Conservation (phyloP, 2,797 vertebrate genomes). For the Carduelis carduelis region DNA sequence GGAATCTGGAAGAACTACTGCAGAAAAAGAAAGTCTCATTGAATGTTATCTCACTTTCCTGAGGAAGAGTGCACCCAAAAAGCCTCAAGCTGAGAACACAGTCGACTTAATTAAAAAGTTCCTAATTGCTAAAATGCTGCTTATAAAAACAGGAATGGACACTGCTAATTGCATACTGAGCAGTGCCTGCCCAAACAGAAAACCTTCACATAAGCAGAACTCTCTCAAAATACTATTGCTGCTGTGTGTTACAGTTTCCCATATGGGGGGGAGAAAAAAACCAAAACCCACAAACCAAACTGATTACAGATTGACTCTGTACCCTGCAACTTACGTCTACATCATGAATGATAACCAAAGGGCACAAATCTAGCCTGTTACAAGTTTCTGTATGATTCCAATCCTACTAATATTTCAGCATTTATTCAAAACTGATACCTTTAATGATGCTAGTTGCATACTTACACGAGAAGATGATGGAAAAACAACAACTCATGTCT, state of each 20-base stretch:
- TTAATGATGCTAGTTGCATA: background rate
- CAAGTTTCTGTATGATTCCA: background rate
- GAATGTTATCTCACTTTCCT: background rate
- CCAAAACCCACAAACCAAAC: background rate
- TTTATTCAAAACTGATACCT: background rate
- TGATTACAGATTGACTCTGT: background rate
- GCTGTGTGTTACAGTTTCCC: background rate
- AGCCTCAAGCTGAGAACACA: slow-evolving; percentile 40
- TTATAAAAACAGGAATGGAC: slow-evolving; percentile 50
- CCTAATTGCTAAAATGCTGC: slow-evolving; percentile 24
- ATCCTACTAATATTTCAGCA: background rate
- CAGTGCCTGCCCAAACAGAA: background rate
- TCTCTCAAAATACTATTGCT: background rate
- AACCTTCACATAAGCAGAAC: background rate
- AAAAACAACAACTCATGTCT: background rate
- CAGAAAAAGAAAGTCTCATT: background rate
- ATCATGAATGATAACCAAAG: background rate
- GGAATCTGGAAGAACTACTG: background rate
- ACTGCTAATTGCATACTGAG: slow-evolving; percentile 5
- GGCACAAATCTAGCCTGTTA: background rate
- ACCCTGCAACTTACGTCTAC: background rate
- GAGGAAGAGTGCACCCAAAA: slow-evolving; percentile 3
- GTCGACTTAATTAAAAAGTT: slow-evolving; percentile 45
- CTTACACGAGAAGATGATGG: background rate
- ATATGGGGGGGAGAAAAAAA: background rate